Conservation (phyloP, 2,888 invertebrate genomes). For the Tethea ocularis region DNA sequence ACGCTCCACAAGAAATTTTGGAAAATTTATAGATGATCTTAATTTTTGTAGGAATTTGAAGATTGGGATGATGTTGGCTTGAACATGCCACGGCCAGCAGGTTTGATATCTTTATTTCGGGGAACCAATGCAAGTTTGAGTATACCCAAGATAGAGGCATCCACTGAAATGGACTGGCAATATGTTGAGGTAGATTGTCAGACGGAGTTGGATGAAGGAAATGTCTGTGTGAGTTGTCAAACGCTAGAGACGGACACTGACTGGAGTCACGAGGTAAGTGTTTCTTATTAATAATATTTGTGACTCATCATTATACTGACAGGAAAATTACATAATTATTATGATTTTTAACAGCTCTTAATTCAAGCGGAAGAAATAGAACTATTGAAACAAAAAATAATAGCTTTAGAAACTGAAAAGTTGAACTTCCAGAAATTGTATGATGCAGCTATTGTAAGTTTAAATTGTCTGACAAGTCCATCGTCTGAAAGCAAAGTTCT, state of each 20-base stretch:
- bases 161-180: conserved; percentile 75
- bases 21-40: background rate
- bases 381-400: conserved; percentile 80
- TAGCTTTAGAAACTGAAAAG: conserved; percentile 83
- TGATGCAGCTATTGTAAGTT: conserved; percentile 76
- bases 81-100: conserved; percentile 92
- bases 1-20: background rate
- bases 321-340: background rate
- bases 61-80: conserved; percentile 96
- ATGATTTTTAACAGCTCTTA: conserved; percentile 50
- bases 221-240: conserved; percentile 74
- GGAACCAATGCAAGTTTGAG: conserved; percentile 71
- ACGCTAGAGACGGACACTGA: conserved; percentile 64
- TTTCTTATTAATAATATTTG: conserved; percentile 1
- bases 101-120: conserved; percentile 87
- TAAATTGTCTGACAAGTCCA: conserved; percentile 77
- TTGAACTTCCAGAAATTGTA: conserved; percentile 81
- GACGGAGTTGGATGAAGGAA: conserved; percentile 73
- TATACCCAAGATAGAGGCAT: conserved; percentile 69
- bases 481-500: conserved; percentile 63
- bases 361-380: conserved; percentile 83
- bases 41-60: conserved; percentile 88
- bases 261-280: conserved; percentile 75
- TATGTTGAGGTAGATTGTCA: conserved; percentile 64
- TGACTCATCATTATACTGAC: background rate